Evolutionary conservation across 1,140 invertebrate species (phyloP), one percentile per base, ranked within the genome.

Genomic region (Drosophila jambulina): DNA sequence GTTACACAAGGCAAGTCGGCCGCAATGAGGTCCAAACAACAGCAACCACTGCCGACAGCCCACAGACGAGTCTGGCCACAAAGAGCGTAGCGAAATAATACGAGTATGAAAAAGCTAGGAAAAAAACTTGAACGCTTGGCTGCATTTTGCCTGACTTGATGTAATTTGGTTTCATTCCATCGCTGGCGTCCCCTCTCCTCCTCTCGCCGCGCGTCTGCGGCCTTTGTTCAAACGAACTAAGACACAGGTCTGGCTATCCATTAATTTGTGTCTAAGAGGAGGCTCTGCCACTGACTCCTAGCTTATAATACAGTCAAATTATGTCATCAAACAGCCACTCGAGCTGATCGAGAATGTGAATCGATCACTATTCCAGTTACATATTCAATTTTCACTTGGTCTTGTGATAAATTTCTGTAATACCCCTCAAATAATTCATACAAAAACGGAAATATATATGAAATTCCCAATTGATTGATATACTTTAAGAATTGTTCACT

Each of bases 81-180:
- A 86, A 88, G 80, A 88, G 80, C 83, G 79, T 86, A 48, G 75
- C 80, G 36, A 59, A 82, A 77, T 51, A 65, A 53, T 75, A 34
- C 68, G 17, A 59, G 60, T 51, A 59, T 43, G 34, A 46, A 40
- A 58, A 60, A 58, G 34, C 19, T 38, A 60, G 48, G 64, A 59
- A 49, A 79, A 77, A 80, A 80, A 80, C 72, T 67, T 80, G 61
- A 80, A 87, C 77, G 84, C 80, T 87, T 74, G 60, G 84, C 62
- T 87, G 84, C 84, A 84, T 90, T 86, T 88, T 88, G 77, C 80
- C 83, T 88, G 84, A 78, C 74, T 88, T 87, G 80, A 83, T 87
- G 84, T 88, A 87, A 90, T 87, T 84, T 90, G 40, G 80, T 84
- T 82, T 88, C 59, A 72, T 71, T 46, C 57, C 63, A 56, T 34